Evolutionary conservation across 1,140 invertebrate species (phyloP).

Genomic region (Drosophila setifemur): DNA sequence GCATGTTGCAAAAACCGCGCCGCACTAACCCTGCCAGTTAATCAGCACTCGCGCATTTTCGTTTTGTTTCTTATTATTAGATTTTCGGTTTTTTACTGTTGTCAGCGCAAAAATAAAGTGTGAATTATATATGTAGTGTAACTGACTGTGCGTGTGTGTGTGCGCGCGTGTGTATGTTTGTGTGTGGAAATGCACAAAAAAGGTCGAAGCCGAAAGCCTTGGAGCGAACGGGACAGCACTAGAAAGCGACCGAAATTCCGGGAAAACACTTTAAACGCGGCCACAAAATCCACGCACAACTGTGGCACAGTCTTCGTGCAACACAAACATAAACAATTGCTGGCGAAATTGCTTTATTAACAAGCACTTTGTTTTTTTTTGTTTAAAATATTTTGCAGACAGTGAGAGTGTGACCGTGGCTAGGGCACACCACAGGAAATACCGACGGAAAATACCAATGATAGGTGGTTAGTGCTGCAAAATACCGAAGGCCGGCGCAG

Average conservation of each 20-base stretch:
- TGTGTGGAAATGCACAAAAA: slow-evolving; percentile 42
- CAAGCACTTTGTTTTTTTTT: slow-evolving; percentile 66
- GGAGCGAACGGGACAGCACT: slow-evolving; percentile 17
- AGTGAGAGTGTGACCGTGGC: slow-evolving; percentile 37
- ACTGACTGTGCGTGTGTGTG: background rate
- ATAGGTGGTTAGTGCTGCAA: background rate
- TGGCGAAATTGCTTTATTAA: slow-evolving; percentile 32
- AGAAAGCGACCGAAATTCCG: background rate
- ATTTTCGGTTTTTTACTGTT: too few species aligned
- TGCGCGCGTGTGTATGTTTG: background rate
- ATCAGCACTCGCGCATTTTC: slow-evolving; percentile 27
- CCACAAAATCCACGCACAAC: background rate
- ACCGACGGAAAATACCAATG: slow-evolving; percentile 2
- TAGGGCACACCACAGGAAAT: too few species aligned
- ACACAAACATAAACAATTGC: slow-evolving; percentile 23
- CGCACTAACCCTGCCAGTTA: slow-evolving; percentile 8
- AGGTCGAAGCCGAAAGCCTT: slow-evolving; percentile 23
- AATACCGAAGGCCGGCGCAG: background rate
- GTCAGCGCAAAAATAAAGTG: slow-evolving; percentile 23
- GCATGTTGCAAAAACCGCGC: slow-evolving; percentile 54
- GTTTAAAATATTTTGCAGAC: slow-evolving; percentile 67
- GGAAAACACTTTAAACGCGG: background rate
- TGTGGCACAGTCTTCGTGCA: background rate
- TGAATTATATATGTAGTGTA: slow-evolving; percentile 4
- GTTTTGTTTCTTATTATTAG: too few species aligned